These are phyloP conservation scores for Montipora capitata DNA, from an alignment of 92 coral and sea anemone genomes.

Conservation along the genomic window DNA sequence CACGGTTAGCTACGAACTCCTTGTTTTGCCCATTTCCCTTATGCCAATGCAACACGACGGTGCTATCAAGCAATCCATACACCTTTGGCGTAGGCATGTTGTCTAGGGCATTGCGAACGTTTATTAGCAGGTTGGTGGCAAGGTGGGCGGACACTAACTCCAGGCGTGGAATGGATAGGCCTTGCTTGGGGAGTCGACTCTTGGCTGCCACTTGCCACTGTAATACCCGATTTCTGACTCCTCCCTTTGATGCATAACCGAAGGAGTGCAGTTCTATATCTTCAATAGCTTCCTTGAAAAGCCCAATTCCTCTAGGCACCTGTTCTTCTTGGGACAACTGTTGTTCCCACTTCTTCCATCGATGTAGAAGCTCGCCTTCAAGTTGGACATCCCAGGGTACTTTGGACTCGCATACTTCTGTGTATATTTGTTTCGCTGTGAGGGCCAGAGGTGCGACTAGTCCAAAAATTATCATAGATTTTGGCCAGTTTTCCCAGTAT, in stretches of 20 bases:
- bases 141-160: slow-evolving; percentile 44
- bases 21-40: slow-evolving; percentile 41
- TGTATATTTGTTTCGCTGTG: slow-evolving; percentile 50
- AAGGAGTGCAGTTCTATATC: slow-evolving; percentile 25
- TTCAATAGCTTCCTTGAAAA: too few species aligned
- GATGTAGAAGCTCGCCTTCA: neutral
- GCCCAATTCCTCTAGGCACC: too few species aligned
- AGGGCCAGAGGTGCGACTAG: slow-evolving; percentile 23
- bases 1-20: slow-evolving; percentile 45
- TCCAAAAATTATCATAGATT: slow-evolving; percentile 51
- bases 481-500: slow-evolving; percentile 22
- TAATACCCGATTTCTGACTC: too few species aligned
- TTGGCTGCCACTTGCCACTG: slow-evolving; percentile 21
- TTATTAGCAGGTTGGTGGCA: slow-evolving; percentile 31
- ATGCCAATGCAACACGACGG: slow-evolving; percentile 58
- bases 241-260: too few species aligned
- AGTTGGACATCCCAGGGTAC: slow-evolving; percentile 57
- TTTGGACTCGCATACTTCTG: slow-evolving; percentile 36
- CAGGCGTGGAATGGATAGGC: slow-evolving; percentile 43
- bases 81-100: neutral
- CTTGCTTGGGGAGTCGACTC: slow-evolving; percentile 38
- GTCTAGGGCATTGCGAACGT: slow-evolving; percentile 26
- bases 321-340: too few species aligned
- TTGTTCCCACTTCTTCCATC: slow-evolving; percentile 38
- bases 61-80: slow-evolving; percentile 52